phyloP scores from a whole-genome alignment of 2,797 vertebrate genomes.

The Manis javanica region DNA sequence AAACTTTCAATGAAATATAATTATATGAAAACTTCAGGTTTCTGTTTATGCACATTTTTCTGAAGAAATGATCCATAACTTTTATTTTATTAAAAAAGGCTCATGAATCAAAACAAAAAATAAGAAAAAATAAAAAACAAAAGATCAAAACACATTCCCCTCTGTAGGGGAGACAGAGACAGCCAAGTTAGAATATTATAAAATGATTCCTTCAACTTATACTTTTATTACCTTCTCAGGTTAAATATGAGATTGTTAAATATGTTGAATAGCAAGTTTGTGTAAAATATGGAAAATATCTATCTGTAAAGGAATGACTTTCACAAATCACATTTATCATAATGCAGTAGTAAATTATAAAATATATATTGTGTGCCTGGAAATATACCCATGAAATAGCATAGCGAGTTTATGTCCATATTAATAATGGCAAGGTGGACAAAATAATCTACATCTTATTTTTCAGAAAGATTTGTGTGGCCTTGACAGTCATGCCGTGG shows the following conservation, averaged over 20 bases:
- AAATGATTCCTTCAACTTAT: background rate
- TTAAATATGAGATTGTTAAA: slow-evolving; percentile 32
- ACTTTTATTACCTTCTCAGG: background rate
- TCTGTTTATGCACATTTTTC: background rate
- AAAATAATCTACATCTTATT: slow-evolving; percentile 16
- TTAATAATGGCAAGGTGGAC: slow-evolving; percentile 47
- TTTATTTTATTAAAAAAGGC: background rate
- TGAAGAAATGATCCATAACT: background rate
- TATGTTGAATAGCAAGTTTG: slow-evolving; percentile 34
- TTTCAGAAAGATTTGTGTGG: slow-evolving; percentile 50
- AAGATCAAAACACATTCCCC: background rate
- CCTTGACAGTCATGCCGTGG: slow-evolving; percentile 1
- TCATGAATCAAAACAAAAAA: background rate
- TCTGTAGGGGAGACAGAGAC: background rate
- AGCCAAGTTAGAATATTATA: background rate
- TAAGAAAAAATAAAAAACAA: background rate
- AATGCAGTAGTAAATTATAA: slow-evolving; percentile 35
- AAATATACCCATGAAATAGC: background rate
- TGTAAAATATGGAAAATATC: slow-evolving; percentile 46
- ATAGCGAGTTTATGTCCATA: slow-evolving; percentile 44
- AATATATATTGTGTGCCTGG: slow-evolving; percentile 4
- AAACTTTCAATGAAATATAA: background rate
- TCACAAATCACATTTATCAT: slow-evolving; percentile 12
- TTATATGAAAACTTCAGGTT: background rate
- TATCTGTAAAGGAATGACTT: slow-evolving; percentile 55